These are phyloP conservation scores for Benthochromis sp. DNA, from an alignment of 2,113 vertebrate species.

Conservation along the genomic window DNA sequence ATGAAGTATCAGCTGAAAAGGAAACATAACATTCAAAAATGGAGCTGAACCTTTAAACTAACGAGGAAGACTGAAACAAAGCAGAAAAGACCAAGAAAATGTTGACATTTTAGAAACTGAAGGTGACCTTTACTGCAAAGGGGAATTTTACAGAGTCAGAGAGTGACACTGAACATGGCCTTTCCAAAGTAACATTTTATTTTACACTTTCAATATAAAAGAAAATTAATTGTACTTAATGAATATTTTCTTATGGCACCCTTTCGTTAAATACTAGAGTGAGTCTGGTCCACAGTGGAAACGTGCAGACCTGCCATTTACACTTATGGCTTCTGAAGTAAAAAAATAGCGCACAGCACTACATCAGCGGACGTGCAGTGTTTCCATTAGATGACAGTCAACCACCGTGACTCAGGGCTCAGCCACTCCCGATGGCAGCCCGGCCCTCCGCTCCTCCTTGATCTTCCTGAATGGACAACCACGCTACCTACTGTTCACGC, in stretches of 20 bases:
- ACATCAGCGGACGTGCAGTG: neutral
- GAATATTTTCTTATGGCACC: neutral
- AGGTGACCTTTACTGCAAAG: neutral
- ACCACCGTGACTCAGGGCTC: conserved; percentile 9
- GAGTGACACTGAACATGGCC: neutral
- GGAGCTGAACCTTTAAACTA: neutral
- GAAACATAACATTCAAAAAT: neutral
- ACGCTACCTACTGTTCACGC: conserved; percentile 26
- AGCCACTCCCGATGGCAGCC: conserved; percentile 11
- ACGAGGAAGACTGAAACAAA: neutral
- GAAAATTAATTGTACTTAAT: neutral
- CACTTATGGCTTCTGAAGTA: neutral
- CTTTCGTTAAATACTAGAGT: neutral
- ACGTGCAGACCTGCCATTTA: neutral
- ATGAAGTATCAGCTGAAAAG: neutral
- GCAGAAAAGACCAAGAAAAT: neutral
- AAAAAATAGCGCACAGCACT: conserved; percentile 7
- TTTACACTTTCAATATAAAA: neutral
- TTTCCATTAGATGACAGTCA: conserved; percentile 33
- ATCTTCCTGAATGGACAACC: conserved; percentile 20
- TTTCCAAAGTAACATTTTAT: neutral
- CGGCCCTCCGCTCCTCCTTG: neutral
- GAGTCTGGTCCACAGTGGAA: neutral
- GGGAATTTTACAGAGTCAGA: neutral
- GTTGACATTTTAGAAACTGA: neutral